phyloP scores from a whole-genome alignment of 2,113 vertebrate genomes.

The Gallinago media region DNA sequence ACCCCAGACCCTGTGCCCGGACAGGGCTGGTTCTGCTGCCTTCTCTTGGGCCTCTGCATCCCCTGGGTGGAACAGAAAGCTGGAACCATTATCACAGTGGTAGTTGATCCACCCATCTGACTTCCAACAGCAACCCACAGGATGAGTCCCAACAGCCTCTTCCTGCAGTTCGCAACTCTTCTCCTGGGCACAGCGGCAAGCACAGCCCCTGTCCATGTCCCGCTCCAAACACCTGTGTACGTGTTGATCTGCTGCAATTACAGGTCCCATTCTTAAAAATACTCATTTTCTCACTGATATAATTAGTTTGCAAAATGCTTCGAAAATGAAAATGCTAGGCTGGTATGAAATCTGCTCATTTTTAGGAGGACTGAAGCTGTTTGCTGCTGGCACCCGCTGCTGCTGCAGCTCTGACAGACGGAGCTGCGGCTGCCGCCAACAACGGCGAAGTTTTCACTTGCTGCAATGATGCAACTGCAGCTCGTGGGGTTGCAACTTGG shows the following conservation, averaged over 20 bases:
- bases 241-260: background rate
- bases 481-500: background rate
- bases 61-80: background rate
- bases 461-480: background rate
- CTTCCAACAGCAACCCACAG: background rate
- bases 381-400: rapidly evolving
- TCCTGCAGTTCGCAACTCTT: background rate
- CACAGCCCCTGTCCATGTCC: rapidly evolving
- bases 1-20: rapidly evolving
- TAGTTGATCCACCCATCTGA: background rate
- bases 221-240: rapidly evolving
- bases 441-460: rapidly evolving
- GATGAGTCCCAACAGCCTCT: background rate
- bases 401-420: background rate
- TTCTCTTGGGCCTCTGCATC: background rate
- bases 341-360: rapidly evolving
- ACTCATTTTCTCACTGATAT: background rate
- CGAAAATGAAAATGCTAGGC: background rate
- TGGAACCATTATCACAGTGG: rapidly evolving
- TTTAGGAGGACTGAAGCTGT: background rate
- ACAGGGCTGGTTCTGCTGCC: background rate
- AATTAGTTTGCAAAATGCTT: background rate
- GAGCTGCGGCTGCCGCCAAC: rapidly evolving
- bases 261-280: background rate
- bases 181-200: rapidly evolving